These are phyloP conservation scores for Coronaproctus castanopsis DNA, from an alignment of 2,888 invertebrate genomes.

Conservation along the genomic window DNA sequence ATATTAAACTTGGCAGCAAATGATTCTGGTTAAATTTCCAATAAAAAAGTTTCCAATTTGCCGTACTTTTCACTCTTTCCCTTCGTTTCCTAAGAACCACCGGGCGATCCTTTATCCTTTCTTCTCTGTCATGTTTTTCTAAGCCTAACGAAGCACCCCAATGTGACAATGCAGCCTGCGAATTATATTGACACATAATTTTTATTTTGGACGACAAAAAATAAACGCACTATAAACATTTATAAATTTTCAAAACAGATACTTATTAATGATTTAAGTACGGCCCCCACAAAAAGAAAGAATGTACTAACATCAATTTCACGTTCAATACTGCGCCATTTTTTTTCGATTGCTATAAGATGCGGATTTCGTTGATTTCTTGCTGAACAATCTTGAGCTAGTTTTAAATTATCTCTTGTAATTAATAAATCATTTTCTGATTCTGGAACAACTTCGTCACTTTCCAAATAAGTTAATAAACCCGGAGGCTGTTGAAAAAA, in stretches of 20 bases:
- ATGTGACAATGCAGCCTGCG: constrained; percentile 43
- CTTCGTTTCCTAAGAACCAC: constrained; percentile 77
- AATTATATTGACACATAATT: no score
- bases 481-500: constrained; percentile 86
- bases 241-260: background rate
- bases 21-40: constrained; percentile 89
- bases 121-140: constrained; percentile 34
- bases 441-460: constrained; percentile 61
- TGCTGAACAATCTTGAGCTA: constrained; percentile 63
- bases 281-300: no score
- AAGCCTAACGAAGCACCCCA: constrained; percentile 45
- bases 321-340: constrained; percentile 58
- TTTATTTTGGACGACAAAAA: constrained; percentile 17
- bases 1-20: constrained; percentile 85
- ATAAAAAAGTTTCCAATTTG: constrained; percentile 87
- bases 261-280: no score
- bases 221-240: constrained; percentile 2
- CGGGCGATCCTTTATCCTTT: constrained; percentile 46
- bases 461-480: constrained; percentile 70
- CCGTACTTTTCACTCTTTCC: constrained; percentile 61
- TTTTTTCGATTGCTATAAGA: constrained; percentile 48
- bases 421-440: constrained; percentile 37
- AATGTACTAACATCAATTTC: constrained; percentile 62
- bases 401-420: constrained; percentile 81
- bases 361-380: constrained; percentile 45